A percentile compares a stretch with the other conserved stretches of the same genome.
Evolutionary conservation across 37 sponge, comb jelly and placozoan species (phyloP).

Genomic region (Dysidea cf. avara): DNA sequence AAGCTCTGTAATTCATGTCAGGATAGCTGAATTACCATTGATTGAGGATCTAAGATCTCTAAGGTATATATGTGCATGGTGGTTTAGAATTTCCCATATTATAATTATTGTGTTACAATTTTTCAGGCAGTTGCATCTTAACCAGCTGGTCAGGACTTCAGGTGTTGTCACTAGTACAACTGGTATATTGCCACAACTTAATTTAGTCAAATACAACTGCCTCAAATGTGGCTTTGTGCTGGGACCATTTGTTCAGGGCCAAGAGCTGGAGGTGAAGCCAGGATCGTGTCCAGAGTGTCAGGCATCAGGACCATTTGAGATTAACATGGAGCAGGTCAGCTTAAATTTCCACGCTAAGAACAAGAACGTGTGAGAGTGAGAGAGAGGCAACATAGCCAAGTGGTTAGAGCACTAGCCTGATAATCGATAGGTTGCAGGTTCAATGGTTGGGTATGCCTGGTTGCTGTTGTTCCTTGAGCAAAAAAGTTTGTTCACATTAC

Average conservation of each 20-base stretch:
- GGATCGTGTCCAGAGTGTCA: constrained; percentile 99
- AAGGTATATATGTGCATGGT: constrained; percentile 45
- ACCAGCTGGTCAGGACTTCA: constrained; percentile 91
- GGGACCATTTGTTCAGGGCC: constrained; percentile 94
- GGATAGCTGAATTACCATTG: constrained; percentile 92
- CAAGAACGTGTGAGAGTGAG: background rate
- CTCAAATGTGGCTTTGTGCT: constrained; percentile 88
- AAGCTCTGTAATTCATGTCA: constrained; percentile 84
- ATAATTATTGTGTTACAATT: background rate
- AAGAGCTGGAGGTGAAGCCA: constrained; percentile 92
- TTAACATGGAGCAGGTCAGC: constrained; percentile 99
- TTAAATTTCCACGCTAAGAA: background rate
- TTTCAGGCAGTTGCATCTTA: constrained; percentile 98
- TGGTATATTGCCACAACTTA: constrained; percentile 97
- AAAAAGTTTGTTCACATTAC: too few relatives aligned
- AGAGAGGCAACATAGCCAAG: too few relatives aligned
- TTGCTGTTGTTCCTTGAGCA: too few relatives aligned
- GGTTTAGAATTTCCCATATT: background rate
- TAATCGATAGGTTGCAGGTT: too few relatives aligned
- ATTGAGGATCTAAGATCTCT: constrained; percentile 97
- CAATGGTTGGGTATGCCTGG: too few relatives aligned
- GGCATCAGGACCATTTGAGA: constrained; percentile 96
- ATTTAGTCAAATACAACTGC: constrained; percentile 95
- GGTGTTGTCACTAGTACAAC: constrained; percentile 95
- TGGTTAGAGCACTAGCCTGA: too few relatives aligned